phyloP scores from a whole-genome alignment of 2,888 invertebrate genomes.

The Volucella inflata region DNA sequence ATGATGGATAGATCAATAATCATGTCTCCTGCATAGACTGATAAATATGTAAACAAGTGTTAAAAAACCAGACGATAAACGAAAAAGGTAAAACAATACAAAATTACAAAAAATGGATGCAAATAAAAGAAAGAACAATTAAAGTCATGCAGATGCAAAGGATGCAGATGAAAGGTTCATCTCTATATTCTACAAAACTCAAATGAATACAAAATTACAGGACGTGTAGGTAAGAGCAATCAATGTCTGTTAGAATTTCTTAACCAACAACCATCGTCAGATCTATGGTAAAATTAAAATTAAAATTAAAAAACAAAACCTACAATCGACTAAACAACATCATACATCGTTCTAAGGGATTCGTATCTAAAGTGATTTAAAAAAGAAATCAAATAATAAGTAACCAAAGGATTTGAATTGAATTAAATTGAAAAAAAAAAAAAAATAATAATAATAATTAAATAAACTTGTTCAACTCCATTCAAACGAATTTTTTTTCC shows the following conservation, averaged over 20 bases:
- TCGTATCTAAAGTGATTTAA: conserved; percentile 11
- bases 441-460: conserved; percentile 23
- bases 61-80: too few species aligned
- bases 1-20: conserved; percentile 10
- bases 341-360: conserved; percentile 5
- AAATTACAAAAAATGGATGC: too few species aligned
- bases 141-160: too few species aligned
- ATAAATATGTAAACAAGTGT: too few species aligned
- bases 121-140: too few species aligned
- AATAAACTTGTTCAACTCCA: conserved; percentile 49
- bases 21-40: not conserved
- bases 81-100: too few species aligned
- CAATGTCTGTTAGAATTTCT: not conserved
- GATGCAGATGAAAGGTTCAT: too few species aligned
- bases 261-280: not conserved
- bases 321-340: conserved; percentile 1
- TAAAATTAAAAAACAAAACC: not conserved
- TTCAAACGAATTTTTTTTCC: conserved; percentile 57
- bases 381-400: not conserved
- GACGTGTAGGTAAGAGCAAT: not conserved
- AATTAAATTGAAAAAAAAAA: not conserved
- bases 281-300: not conserved
- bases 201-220: too few species aligned
- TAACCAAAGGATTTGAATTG: conserved; percentile 5
- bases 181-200: too few species aligned